phyloP scores from a whole-genome alignment of 2,113 vertebrate genomes.

The Tachuris rubrigastra region DNA sequence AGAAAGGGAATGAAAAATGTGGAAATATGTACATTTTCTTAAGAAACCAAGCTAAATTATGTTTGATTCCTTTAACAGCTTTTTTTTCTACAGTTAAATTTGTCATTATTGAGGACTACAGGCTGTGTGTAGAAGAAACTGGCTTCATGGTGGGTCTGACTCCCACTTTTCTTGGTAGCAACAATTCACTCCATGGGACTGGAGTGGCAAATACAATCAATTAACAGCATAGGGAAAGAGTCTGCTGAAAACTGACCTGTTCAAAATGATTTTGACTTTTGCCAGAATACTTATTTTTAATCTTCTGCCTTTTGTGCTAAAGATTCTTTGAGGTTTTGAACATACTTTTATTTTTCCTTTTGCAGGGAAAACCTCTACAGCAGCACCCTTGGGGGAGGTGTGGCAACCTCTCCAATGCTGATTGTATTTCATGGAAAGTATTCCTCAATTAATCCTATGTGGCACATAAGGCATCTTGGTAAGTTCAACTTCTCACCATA shows the following conservation, averaged over 20 bases:
- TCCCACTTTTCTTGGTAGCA: background rate
- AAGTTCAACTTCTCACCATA: background rate
- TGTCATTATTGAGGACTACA: background rate
- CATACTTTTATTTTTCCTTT: background rate
- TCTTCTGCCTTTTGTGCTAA: background rate
- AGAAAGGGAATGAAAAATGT: background rate
- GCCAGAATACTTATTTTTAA: background rate
- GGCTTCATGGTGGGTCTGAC: background rate
- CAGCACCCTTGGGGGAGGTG: slow-evolving; percentile 91
- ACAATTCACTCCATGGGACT: rapidly evolving
- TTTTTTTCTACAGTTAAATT: background rate
- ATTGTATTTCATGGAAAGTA: slow-evolving; percentile 91
- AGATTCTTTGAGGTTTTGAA: background rate
- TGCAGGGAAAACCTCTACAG: slow-evolving; percentile 91
- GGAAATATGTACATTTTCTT: background rate
- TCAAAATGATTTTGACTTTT: background rate
- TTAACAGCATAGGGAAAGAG: background rate
- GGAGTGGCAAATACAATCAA: background rate
- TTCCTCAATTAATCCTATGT: slow-evolving; percentile 86
- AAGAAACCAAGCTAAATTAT: background rate
- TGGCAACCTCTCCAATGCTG: slow-evolving; percentile 93
- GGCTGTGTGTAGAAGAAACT: background rate
- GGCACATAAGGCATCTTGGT: slow-evolving; percentile 95
- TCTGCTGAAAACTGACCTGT: background rate
- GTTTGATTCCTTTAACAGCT: background rate